Evolutionary conservation across 2,113 vertebrate genomes (phyloP).

Genomic region (Rissa tridactyla): DNA sequence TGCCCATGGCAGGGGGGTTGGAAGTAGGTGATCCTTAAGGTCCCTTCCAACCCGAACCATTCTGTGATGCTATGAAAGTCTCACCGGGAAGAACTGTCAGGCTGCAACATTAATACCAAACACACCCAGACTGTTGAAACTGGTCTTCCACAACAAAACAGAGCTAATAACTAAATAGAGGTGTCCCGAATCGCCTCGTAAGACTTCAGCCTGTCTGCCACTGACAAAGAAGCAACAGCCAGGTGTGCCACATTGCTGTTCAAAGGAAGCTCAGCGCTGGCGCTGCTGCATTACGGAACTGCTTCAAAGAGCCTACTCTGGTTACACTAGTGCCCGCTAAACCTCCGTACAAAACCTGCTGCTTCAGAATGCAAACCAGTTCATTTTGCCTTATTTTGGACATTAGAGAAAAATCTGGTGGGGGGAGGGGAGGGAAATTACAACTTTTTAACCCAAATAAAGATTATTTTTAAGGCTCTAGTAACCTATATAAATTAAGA

Average conservation of each 20-base stretch:
- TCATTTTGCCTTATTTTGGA: neutral
- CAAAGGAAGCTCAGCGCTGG: neutral
- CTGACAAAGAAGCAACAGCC: neutral
- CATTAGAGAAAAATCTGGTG: neutral
- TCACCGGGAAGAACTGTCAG: neutral
- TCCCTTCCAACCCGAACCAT: no score
- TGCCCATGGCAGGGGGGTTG: no score
- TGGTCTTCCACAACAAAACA: neutral
- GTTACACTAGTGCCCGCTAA: neutral
- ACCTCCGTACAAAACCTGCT: neutral
- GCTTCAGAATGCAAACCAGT: neutral
- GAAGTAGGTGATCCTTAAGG: no score
- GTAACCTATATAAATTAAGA: neutral
- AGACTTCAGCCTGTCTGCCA: neutral
- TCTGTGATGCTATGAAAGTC: neutral
- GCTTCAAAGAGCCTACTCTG: neutral
- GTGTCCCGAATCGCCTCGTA: neutral
- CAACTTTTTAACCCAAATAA: neutral
- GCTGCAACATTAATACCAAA: neutral
- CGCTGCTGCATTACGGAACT: neutral
- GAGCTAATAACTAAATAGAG: neutral
- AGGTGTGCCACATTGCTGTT: neutral
- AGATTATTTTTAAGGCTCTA: neutral
- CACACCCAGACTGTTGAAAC: neutral
- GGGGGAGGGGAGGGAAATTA: neutral